Evolutionary conservation across 1,140 invertebrate species (phyloP).

Genomic region (Panulirus ornatus): DNA sequence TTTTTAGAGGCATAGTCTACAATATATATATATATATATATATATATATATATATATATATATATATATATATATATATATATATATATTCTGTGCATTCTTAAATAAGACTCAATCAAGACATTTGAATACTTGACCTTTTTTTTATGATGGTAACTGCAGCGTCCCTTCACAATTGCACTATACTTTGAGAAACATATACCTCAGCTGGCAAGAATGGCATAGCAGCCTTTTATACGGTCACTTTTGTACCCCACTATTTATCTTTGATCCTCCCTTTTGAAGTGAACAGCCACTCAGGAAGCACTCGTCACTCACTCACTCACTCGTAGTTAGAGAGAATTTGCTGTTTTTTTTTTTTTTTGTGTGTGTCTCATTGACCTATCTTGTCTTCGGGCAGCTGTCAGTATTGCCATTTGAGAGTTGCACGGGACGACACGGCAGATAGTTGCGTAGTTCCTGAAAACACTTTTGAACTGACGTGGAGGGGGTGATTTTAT

Average conservation of each 20-base stretch:
- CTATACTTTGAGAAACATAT: constrained; percentile 31
- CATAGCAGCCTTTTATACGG: constrained; percentile 53
- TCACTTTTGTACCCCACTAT: constrained; percentile 52
- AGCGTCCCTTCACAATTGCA: constrained; percentile 50
- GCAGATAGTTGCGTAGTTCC: constrained; percentile 56
- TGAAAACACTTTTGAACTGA: constrained; percentile 7
- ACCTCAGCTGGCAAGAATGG: constrained; percentile 64
- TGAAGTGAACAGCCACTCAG: constrained; percentile 54
- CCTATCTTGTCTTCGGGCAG: constrained; percentile 44
- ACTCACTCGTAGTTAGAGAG: constrained; percentile 30
- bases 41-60: too few species aligned
- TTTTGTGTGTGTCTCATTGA: constrained; percentile 16
- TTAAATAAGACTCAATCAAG: constrained; percentile 32
- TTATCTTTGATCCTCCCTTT: constrained; percentile 40
- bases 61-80: too few species aligned
- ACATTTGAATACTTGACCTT: constrained; percentile 37
- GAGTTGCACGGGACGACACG: constrained; percentile 54
- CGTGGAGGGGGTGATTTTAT: constrained; percentile 39
- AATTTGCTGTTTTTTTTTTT: too few species aligned
- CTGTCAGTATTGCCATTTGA: constrained; percentile 61
- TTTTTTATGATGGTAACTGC: constrained; percentile 54
- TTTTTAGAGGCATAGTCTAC: constrained; percentile 50
- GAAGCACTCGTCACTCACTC: constrained; percentile 48
- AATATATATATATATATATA: constrained; percentile 21
- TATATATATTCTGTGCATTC: constrained; percentile 35